Conservation (phyloP, 2,113 vertebrate species). For the Larimichthys polyactis region DNA sequence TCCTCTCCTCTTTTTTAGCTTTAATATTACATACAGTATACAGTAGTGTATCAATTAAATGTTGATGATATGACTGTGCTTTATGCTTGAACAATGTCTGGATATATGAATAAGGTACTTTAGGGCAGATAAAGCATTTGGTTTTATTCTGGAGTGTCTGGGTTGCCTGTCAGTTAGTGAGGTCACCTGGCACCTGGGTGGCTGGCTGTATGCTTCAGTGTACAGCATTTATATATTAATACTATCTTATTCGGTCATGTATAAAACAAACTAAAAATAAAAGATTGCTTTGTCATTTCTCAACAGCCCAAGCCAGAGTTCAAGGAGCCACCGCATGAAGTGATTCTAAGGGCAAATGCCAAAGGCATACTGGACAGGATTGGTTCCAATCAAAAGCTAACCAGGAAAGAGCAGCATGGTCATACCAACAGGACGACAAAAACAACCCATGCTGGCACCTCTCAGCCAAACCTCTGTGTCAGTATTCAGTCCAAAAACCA, state of each 20-base stretch:
- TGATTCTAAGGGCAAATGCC: slow-evolving; percentile 85
- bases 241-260: not conserved
- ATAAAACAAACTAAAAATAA: not conserved
- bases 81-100: too few species aligned
- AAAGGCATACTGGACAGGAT: slow-evolving; percentile 83
- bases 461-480: slow-evolving; percentile 3
- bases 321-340: slow-evolving; percentile 74
- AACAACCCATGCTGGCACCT: not conserved
- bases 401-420: slow-evolving; percentile 73
- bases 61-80: too few species aligned
- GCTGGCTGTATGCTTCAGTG: not conserved
- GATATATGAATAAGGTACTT: not conserved
- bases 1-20: too few species aligned
- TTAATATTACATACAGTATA: too few species aligned
- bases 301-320: slow-evolving; percentile 81
- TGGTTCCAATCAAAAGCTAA: slow-evolving; percentile 66
- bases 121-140: not conserved
- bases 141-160: not conserved
- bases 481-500: slow-evolving; percentile 51
- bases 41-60: too few species aligned
- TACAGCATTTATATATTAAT: not conserved
- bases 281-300: slow-evolving; percentile 24
- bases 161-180: not conserved
- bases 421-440: slow-evolving; percentile 38
- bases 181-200: not conserved